A percentile compares a stretch with the other conserved stretches of the same genome.
Evolutionary conservation across 92 coral and sea anemone genomes (phyloP).

Genomic region (Porites rus): DNA sequence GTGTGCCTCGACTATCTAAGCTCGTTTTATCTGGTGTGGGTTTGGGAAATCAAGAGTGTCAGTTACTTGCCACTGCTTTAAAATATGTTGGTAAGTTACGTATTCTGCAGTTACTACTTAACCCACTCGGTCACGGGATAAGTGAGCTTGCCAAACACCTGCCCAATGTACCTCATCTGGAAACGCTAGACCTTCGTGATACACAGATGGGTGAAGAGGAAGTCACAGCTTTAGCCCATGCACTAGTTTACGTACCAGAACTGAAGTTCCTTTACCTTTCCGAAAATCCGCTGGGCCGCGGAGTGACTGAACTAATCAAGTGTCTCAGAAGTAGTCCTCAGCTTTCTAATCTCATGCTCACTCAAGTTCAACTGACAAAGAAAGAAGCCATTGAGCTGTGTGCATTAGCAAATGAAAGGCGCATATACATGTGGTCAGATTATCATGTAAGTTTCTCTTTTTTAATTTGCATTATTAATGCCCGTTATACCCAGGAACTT

Average conservation of each 20-base stretch:
- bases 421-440: background rate
- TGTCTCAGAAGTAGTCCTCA: slow-evolving; percentile 7
- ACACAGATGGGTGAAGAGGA: too few species aligned
- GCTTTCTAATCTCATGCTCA: background rate
- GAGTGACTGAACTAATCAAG: slow-evolving; percentile 12
- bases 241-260: background rate
- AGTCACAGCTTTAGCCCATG: background rate
- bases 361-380: background rate
- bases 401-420: background rate
- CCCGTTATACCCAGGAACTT: too few species aligned
- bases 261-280: background rate
- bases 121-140: too few species aligned
- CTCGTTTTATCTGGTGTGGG: too few species aligned
- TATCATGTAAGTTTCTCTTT: background rate
- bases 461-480: background rate
- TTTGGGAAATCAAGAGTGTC: too few species aligned
- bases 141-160: too few species aligned
- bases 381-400: background rate
- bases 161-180: too few species aligned
- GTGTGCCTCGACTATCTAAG: too few species aligned
- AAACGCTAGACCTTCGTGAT: too few species aligned
- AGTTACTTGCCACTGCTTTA: too few species aligned
- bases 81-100: too few species aligned
- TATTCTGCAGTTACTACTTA: too few species aligned
- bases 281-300: slow-evolving; percentile 7